Base-by-base conservation (phyloP, 2,797 vertebrate genomes). In the Pipistrellus nathusii region DNA sequence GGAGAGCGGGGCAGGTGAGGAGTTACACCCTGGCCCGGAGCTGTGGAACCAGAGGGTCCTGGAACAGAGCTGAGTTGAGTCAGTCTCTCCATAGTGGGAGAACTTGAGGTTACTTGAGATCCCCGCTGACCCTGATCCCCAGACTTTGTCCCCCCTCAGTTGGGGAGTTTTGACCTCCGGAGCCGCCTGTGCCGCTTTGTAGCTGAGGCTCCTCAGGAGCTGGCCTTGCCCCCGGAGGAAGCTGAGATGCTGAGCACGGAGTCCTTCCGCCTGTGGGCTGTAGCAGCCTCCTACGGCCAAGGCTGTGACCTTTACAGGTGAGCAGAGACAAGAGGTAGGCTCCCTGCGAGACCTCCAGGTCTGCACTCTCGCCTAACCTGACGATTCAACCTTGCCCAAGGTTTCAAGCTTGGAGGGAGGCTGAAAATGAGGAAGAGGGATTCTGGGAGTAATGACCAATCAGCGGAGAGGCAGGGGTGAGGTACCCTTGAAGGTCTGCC, bases 231-330 rank as follows among this genome's bases (percentile, higher is more conserved):
- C 0, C 92, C 90, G 1, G 93, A 98, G 12, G 99, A 99, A 95
- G 99, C 99, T 20, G 81, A 99, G 90, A 94, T 78, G 59, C 97
- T 99, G 90, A 98, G 97, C 98, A 99, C 98, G 0, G 99, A 99
- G 96, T 98, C 99, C 4, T 98, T 99, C 95, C 98, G 99, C 44
- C 89, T 99, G 71, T 99, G 99, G 99, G 98, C 99, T 8, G 98
- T 99, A 92, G 99, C 99, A 0, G 99, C 99, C 4, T 98, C 97
- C 80, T 99, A 99, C 0, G 99, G 99, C 59, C 99, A 99, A 94
- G 99, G 99, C 27, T 98, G 99, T 91, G 98, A 98, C 89, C 97
- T 99, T 57, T 99, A 99, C 98, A 98, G 98, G 99, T 99, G 32
- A 92, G 92, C 83, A 88, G 64, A 85, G 2, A 10, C 8, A 13